Evolutionary conservation across 2,113 vertebrate genomes (phyloP).

Genomic region (Poeciliopsis turrubarensis): DNA sequence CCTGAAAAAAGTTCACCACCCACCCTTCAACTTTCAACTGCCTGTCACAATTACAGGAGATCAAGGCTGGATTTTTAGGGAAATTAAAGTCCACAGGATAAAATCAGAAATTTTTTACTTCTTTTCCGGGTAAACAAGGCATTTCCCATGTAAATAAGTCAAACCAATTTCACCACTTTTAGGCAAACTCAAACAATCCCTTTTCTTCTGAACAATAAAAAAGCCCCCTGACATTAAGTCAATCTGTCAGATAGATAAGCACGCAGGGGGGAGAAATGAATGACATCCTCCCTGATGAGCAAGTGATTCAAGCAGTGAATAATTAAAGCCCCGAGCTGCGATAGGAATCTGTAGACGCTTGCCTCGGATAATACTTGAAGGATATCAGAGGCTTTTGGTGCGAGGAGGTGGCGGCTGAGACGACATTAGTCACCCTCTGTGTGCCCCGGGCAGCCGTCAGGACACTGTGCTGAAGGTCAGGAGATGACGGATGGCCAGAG

Average conservation of each 20-base stretch:
- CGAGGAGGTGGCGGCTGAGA: constrained; percentile 50
- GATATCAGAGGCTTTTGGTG: constrained; percentile 61
- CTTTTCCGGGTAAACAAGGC: background rate
- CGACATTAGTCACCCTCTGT: constrained; percentile 65
- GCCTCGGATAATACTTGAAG: constrained; percentile 66
- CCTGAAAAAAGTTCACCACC: background rate
- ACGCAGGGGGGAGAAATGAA: constrained; percentile 28
- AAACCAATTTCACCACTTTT: background rate
- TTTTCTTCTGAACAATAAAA: constrained; percentile 16
- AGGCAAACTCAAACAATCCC: constrained; percentile 7
- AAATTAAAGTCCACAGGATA: background rate
- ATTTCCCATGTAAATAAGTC: background rate
- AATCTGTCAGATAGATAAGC: constrained; percentile 47
- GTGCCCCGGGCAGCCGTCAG: constrained; percentile 61
- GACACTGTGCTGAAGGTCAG: constrained; percentile 69
- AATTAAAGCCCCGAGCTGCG: constrained; percentile 74
- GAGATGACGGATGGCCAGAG: constrained; percentile 67
- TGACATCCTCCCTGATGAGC: constrained; percentile 60
- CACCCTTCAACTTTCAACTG: background rate
- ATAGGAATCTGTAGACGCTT: constrained; percentile 76
- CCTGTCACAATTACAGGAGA: background rate
- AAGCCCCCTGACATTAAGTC: constrained; percentile 50
- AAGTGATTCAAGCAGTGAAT: constrained; percentile 75
- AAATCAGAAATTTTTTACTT: background rate
- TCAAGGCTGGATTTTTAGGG: background rate